Base-by-base conservation (phyloP, 2,888 invertebrate species). In the Philopedon plagiatum region DNA sequence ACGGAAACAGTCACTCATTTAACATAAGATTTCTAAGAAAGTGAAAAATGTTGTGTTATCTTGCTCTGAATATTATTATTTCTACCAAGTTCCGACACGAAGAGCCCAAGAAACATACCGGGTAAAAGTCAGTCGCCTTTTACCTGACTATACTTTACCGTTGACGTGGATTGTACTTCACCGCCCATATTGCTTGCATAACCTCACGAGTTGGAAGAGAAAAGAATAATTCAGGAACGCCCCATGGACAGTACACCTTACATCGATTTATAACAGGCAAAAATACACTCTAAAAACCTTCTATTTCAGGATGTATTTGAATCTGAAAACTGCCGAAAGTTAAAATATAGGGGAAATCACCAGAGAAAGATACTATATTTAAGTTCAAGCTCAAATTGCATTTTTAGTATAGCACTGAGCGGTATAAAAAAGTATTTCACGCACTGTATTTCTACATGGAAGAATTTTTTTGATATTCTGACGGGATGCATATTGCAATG, bases 101-200 rank as follows among this genome's bases (percentile, higher is more conserved):
- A 58, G 21, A 34, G 60, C 46, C 54, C 8, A 41, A 56, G 56
- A 23, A 41, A 57, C 21, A 65, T 15, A 41, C 56, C 19, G 46
- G 21, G 39, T 56, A 56, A 39, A 65, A 56, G 37, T 23, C 26
- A 37, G 54, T 39, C 49, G 23, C 15, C 34, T 64, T 61, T 58
- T 57, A 58, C 69, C 60, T 23, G 70, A 69, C 57, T 71, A 63
- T 74, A 70, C 63, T 29, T 68, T 46, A 70, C 57, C 71, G 68
- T 66, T 68, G 66, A 71, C 70, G 73, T 76, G 75, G 84, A 83
- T 71, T 85, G 83, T 85, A 85, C 85, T 81, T 81, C 79, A 80
- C 85, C 86, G 86, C 86, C 86, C 86, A 86, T 86, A 85, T 82
- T 83, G 85, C 85, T 85, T 86, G 86, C 85, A 86, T 86, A 86